Base-by-base conservation (phyloP, 2,888 invertebrate species). In the Micoletzkya japonica region DNA sequence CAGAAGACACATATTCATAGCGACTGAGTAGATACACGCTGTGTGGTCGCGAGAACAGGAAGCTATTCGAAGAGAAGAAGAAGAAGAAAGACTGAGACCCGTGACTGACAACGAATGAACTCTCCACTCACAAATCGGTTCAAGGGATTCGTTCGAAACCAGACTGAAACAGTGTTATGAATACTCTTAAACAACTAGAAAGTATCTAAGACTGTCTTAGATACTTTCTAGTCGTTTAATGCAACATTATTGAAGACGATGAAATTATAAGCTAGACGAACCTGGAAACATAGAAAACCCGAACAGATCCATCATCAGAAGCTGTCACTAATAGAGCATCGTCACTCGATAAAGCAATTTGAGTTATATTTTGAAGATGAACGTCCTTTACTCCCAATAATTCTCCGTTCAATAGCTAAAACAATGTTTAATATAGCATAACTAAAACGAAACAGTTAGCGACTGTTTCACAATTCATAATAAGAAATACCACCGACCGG, bases 301-400 rank as follows among this genome's bases (percentile, higher is more conserved):
- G 75, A 28, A 81, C 68, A 3, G 73, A 70, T 39, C 82, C 82
- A 68, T 82, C 82, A 50, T 74, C 72, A 10, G 79, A 76, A 10
- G 76, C 71, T 6, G 77, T 73, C 39, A 78, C 73, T 44, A 82
- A 64, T 66, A 77, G 71, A 2, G 78, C 74, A 39, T 77, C 80
- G 58, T 81, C 80, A 17, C 74, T 68, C 1, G 79, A 77, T 2
- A 82, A 63, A 20, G 52, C 72, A 14, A 82, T 59, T 37, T 70
- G 69, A 3, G 76, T 74, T 24, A 82, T 76, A 26, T 70, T 66
- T 57, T 81, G 82, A 63, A 81, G 79, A 70, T 81, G 80, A 24
- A 76, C 81, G 57, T 81, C 80, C 26, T 72, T 70, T 1, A 77
- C 74, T 1, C 80, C 73, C 20, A 79, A 57, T 20, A 82, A 70